phyloP scores from a whole-genome alignment of 1,140 invertebrate species.

The Bombyx mori region ASM3026992v2 NC_085124.1:6463001-6463500 shows the following conservation, averaged over 20 bases:
- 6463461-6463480: constrained; percentile 73
- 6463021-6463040: constrained; percentile 82
- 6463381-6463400: constrained; percentile 84
- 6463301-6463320: constrained; percentile 70
- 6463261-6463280: constrained; percentile 88
- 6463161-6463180: constrained; percentile 92
- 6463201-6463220: constrained; percentile 84
- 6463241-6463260: constrained; percentile 86
- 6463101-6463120: constrained; percentile 70
- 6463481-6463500: constrained; percentile 85
- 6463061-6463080: constrained; percentile 69
- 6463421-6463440: constrained; percentile 87
- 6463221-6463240: constrained; percentile 86
- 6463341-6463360: constrained; percentile 94
- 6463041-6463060: constrained; percentile 44
- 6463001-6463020: constrained; percentile 91
- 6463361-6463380: constrained; percentile 89
- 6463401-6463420: constrained; percentile 89
- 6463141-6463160: constrained; percentile 97
- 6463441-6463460: constrained; percentile 81
- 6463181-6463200: constrained; percentile 91
- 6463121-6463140: constrained; percentile 86
- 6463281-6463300: constrained; percentile 85
- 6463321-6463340: constrained; percentile 86
- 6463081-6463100: constrained; percentile 58